Percentiles rank a stretch among this genome's conserved stretches.
Conservation (phyloP, 2,888 invertebrate species). For the Apotomis capreana region DNA sequence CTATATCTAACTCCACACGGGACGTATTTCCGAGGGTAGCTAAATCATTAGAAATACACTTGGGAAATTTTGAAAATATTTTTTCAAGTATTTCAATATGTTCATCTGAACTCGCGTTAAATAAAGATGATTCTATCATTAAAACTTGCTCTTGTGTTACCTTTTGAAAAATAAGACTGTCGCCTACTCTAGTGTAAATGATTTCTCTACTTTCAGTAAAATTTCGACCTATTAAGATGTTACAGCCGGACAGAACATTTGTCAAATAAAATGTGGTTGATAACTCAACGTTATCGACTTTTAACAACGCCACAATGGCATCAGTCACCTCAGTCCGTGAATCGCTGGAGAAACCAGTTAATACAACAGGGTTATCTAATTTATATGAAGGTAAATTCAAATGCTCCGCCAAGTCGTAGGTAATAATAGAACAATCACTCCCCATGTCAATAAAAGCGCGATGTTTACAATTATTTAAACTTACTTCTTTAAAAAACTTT, state of each 20-base stretch:
- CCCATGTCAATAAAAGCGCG: slow-evolving; percentile 47
- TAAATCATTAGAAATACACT: no score
- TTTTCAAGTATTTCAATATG: no score
- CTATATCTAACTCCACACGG: no score
- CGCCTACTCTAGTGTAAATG: no score
- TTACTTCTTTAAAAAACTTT: slow-evolving; percentile 44
- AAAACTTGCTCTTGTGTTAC: no score
- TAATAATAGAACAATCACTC: slow-evolving; percentile 46
- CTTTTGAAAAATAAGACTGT: no score
- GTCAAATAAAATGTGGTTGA: slow-evolving; percentile 36
- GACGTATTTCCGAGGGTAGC: no score
- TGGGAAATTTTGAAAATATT: no score
- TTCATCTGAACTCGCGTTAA: no score
- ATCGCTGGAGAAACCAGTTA: slow-evolving; percentile 41
- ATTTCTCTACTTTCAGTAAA: no score
- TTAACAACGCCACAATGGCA: slow-evolving; percentile 27
- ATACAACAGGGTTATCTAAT: slow-evolving; percentile 33
- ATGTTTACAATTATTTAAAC: slow-evolving; percentile 32
- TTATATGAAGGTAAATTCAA: slow-evolving; percentile 21
- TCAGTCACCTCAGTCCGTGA: slow-evolving; percentile 30
- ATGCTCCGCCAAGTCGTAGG: slow-evolving; percentile 17
- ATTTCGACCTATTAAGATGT: no score
- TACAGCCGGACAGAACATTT: slow-evolving; percentile 35
- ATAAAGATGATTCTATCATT: no score
- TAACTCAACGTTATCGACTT: slow-evolving; percentile 40